phyloP scores from a whole-genome alignment of 2,797 vertebrate genomes.

The Hydrophis major region DNA sequence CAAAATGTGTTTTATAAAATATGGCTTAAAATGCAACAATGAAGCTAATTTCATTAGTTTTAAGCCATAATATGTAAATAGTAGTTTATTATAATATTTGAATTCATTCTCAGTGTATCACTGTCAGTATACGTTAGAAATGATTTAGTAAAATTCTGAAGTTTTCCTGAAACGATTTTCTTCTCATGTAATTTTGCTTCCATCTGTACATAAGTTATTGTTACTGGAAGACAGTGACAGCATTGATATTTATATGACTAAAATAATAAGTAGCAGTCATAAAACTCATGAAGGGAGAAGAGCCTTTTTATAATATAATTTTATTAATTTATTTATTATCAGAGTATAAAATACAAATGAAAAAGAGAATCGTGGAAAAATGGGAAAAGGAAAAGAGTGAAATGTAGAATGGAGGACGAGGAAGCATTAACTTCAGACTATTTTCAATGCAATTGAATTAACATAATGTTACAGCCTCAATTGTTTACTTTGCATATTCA shows the following conservation, averaged over 20 bases:
- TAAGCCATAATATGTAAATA: background rate
- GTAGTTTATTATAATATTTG: background rate
- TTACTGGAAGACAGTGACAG: conserved; percentile 20
- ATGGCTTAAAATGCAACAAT: background rate
- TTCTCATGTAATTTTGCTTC: conserved; percentile 47
- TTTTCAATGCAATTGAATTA: background rate
- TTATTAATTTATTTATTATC: background rate
- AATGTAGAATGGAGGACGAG: background rate
- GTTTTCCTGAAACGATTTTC: conserved; percentile 60
- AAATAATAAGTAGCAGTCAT: conserved; percentile 59
- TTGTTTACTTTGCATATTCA: background rate
- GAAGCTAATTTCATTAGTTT: background rate
- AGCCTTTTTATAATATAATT: background rate
- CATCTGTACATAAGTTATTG: background rate
- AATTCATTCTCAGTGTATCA: background rate
- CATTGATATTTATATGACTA: conserved; percentile 27
- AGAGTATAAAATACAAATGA: background rate
- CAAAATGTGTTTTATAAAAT: background rate
- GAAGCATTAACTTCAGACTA: background rate
- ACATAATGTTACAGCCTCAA: background rate
- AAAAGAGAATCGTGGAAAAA: background rate
- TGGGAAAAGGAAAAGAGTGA: background rate
- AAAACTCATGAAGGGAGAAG: conserved; percentile 52
- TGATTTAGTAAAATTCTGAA: conserved; percentile 13
- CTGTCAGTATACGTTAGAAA: background rate